Base-by-base conservation (phyloP, 1,140 invertebrate species). In the Glossosoma conforme region DNA sequence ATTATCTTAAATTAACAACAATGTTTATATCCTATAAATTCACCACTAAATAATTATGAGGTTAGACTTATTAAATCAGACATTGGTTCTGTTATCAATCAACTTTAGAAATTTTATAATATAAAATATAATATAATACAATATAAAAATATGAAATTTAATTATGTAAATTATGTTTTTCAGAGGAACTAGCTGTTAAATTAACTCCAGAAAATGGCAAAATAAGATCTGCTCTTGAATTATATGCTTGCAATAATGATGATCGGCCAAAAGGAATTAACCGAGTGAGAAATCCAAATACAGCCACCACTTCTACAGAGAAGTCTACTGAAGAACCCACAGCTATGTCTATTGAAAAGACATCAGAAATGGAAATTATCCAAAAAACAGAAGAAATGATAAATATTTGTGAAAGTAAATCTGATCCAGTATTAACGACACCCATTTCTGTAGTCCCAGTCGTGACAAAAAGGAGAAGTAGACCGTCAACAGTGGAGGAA, bases 211-310 rank as follows among this genome's bases (percentile, higher is more conserved):
- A 78, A 56, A 74, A 63, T 60, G 82, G 75, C 57, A 66, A 77
- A 28, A 81, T 86, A 25, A 68, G 80, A 54, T 84, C 87, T 21
- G 85, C 85, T 50, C 68, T 89, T 33, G 86, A 89, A 63, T 69
- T 89, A 21, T 69, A 82, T 32, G 78, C 80, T 11, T 82, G 76
- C 56, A 72, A 76, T 15, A 78, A 86, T 70, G 72, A 73, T 30
- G 76, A 80, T 21, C 74, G 83, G 59, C 82, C 82, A 33, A 71
- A 74, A 60, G 79, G 77, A 8, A 64, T 62, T 22, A 73, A 54
- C 14, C n/a, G n/a, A n/a, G n/a, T n/a, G n/a, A n/a, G n/a, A n/a
- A n/a, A n/a, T n/a, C n/a, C 33, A 24, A 47, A 41, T 17, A 43
- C 2, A 13, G 25, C 13, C n/a, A 17, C n/a, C 3, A 54, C 15